These are phyloP conservation scores for Metellina segmentata DNA, from an alignment of 2,888 invertebrate species.

Conservation along the genomic window DNA sequence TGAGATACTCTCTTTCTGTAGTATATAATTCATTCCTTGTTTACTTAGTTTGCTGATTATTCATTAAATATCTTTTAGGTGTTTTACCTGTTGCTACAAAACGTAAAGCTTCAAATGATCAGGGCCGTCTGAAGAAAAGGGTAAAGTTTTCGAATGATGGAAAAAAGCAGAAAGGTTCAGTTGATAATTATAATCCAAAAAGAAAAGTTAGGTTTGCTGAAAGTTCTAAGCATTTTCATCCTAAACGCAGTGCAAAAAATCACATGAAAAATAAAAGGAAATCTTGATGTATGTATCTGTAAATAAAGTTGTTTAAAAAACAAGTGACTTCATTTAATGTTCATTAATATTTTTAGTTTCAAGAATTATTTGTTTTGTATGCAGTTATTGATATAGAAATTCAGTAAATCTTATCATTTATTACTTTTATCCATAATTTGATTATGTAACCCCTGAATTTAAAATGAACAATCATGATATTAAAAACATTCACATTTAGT, in stretches of 20 bases:
- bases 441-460: too few relatives aligned
- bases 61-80: constrained; percentile 1
- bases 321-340: too few relatives aligned
- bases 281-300: not conserved
- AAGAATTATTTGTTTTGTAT: too few relatives aligned
- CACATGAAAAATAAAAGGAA: not conserved
- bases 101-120: not conserved
- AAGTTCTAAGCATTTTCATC: not conserved
- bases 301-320: too few relatives aligned
- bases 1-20: constrained; percentile 5
- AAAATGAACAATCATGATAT: too few relatives aligned
- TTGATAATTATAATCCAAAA: not conserved
- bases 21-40: not conserved
- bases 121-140: constrained; percentile 23
- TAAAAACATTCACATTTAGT: too few relatives aligned
- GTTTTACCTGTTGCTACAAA: constrained; percentile 16
- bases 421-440: too few relatives aligned
- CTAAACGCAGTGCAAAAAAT: not conserved
- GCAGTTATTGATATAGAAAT: too few relatives aligned
- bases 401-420: too few relatives aligned
- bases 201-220: not conserved
- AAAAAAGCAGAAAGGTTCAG: constrained; percentile 8
- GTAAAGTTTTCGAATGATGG: constrained; percentile 41
- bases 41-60: not conserved
- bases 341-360: too few relatives aligned